Evolutionary conservation across 2,888 invertebrate species (phyloP), one percentile per base, ranked within the genome.

Genomic region (Lasius platythorax): DNA sequence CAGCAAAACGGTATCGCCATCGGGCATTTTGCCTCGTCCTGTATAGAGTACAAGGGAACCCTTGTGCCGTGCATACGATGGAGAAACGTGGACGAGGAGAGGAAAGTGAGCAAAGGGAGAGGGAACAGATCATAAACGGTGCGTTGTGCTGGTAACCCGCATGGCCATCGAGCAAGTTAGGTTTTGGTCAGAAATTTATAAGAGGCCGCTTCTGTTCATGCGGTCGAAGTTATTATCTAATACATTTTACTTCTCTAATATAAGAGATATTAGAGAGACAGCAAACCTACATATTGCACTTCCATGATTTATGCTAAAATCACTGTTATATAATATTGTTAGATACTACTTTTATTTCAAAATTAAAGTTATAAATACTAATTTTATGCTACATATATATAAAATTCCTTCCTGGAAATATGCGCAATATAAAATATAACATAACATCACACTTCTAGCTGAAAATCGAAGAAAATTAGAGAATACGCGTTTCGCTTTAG

Each of bases 1-100:
- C 53, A 84, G 85, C 83, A 33, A 87, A 89, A 87, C 85, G 87
- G 87, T 87, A 88, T 87, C 88, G 89, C 89, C 89, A 85, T 85
- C 83, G 87, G 88, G 88, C 88, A 85, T 88, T 89, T 89, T 75
- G 89, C 84, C n/a, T 75, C 83, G 79, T 64, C 81, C 88, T 83
- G 83, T 68, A 84, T 87, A 81, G 81, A 86, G 82, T 74, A 84
- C 88, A 85, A 87, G 87, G 88, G 88, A 85, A 30, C 82, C 85
- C 82, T 70, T 86, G 86, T 76, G 61, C 50, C 58, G 12, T n/a
- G 40, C 64, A 70, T 56, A 68, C 82, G 75, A 74, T 64, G 30
- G 72, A 68, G 64, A 83, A 50, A 83, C 73, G 61, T 68, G 30
- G 63, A n/a, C n/a, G 63, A 63, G 56, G 28, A 72, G 72, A 79